These are phyloP conservation scores for Pterostichus niger DNA, from an alignment of 2,888 invertebrate species.

Conservation along the genomic window DNA sequence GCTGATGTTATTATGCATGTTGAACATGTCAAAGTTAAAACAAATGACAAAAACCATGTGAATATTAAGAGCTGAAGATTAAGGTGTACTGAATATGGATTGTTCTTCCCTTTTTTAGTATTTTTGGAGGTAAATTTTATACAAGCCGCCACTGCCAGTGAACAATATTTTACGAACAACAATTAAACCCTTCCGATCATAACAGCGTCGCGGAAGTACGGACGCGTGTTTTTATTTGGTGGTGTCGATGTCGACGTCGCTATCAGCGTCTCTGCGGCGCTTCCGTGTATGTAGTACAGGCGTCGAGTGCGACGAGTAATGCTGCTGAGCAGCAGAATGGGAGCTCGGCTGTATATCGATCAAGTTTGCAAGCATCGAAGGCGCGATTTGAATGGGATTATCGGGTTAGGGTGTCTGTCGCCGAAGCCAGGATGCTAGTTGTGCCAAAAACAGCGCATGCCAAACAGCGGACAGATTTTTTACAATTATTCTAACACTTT, in stretches of 20 bases:
- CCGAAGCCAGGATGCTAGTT: background rate
- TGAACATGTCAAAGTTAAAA: too few relatives aligned
- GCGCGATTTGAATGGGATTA: conserved; percentile 46
- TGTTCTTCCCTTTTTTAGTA: too few relatives aligned
- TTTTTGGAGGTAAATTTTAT: too few relatives aligned
- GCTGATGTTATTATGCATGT: too few relatives aligned
- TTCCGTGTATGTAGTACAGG: too few relatives aligned
- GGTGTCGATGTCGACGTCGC: background rate
- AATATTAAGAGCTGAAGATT: too few relatives aligned
- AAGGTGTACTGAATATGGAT: too few relatives aligned
- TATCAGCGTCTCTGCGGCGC: background rate
- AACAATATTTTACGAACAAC: background rate
- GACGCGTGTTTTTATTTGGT: conserved; percentile 9
- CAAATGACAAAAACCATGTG: too few relatives aligned
- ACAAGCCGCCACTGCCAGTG: too few relatives aligned
- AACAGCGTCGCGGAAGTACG: background rate
- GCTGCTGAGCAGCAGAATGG: background rate
- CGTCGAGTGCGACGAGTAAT: too few relatives aligned
- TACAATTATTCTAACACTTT: background rate
- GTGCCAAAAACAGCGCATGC: too few relatives aligned
- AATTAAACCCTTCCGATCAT: conserved; percentile 6
- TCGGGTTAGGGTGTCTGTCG: conserved; percentile 33
- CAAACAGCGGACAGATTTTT: background rate
- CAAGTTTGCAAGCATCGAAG: conserved; percentile 45
- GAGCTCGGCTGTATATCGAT: conserved; percentile 33